Conservation (phyloP, 2,797 vertebrate genomes). For the Syngnathus rostellatus region DNA sequence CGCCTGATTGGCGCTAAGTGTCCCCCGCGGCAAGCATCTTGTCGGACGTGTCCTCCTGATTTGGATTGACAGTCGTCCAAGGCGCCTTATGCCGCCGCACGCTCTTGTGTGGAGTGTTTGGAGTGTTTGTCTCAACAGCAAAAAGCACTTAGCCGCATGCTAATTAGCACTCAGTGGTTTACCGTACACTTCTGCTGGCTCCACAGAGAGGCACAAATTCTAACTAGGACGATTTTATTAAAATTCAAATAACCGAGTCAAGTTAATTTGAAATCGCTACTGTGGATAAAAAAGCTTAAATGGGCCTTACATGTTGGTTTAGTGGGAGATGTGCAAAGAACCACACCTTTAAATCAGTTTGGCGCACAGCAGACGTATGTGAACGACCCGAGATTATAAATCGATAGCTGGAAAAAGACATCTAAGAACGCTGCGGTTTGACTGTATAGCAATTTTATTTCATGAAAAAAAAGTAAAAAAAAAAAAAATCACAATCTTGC, state of each 20-base stretch:
- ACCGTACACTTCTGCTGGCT: not conserved
- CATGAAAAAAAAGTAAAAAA: constrained; percentile 68
- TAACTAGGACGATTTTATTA: no score
- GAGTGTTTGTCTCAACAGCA: not conserved
- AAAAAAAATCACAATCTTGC: constrained; percentile 51
- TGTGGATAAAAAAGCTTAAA: no score
- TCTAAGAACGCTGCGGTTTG: not conserved
- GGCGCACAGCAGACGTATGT: no score
- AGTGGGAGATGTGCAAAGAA: no score
- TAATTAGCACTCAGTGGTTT: not conserved
- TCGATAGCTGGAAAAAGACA: not conserved
- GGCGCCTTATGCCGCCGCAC: not conserved
- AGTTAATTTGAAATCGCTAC: no score
- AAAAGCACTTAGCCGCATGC: constrained; percentile 2
- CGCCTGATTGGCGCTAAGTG: constrained; percentile 58
- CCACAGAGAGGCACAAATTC: no score
- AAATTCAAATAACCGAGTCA: no score
- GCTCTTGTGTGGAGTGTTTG: not conserved
- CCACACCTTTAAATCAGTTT: no score
- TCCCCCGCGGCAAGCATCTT: constrained; percentile 29
- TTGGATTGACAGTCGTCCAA: constrained; percentile 56
- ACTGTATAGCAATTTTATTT: constrained; percentile 69
- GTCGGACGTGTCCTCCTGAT: constrained; percentile 46
- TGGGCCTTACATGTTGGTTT: no score
- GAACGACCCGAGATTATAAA: no score